Base-by-base conservation (phyloP, 2,113 vertebrate genomes). In the Parus major region DNA sequence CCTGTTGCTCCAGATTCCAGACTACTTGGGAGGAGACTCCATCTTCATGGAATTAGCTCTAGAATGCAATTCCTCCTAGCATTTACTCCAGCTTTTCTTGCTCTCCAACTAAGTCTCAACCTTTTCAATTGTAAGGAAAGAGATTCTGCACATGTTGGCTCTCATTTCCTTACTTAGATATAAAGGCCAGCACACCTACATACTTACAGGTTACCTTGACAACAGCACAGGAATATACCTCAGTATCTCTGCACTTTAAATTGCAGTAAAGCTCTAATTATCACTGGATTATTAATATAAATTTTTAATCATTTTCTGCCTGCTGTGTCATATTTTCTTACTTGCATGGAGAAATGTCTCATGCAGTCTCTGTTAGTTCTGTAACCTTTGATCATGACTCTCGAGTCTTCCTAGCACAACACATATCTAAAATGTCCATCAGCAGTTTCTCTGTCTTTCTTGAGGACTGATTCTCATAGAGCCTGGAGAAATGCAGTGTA, bases 161-260 rank as follows among this genome's bases (percentile, higher is more conserved):
- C 60, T 83, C 68, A 22, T 76, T 82, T 87, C 22, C 21, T 41
- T 70, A 47, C 31, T 60, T 79, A 59, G 47, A 49, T 61, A 68
- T 10, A 89, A 92, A 52, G 0, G 0, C 60, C 44, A 84, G 65
- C 39, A 80, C 46, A 50, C n/a, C 23, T 83, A 46, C 19, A 5
- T 75, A 31, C 31, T 91, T 73, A 29, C 69, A 63, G 60, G 86
- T 94, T 94, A 41, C 95, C 89, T 71, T 79, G 91, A 27, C 88
- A 88, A 63, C 68, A 66, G 42, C 39, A 52, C 27, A 42, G 80
- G 56, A 90, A n/a, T 92, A 75, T 83, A 77, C 59, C 60, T 92
- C 53, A 50, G 0, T 70, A 47, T 80, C 42, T 88, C 42, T 61
- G 56, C 27, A 39, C 42, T 0, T 0, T 63, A 81, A 94, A 16